Evolutionary conservation across 2,797 vertebrate genomes (phyloP).

Genomic region (Arrhamphus sclerolepis): DNA sequence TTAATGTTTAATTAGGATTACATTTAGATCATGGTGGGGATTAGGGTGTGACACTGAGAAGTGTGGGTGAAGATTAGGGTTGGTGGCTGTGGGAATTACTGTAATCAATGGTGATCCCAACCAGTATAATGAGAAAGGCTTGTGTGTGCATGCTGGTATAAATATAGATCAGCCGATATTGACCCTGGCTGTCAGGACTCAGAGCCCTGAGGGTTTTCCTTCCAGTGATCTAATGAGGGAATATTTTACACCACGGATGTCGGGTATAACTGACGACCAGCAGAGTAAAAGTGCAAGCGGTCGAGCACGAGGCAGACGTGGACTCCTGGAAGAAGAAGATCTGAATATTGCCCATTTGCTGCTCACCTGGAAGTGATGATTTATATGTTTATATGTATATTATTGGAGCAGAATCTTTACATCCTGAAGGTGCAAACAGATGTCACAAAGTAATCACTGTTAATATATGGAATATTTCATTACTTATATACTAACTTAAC

Average conservation of each 20-base stretch:
- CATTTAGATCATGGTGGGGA: constrained; percentile 28
- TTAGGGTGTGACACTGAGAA: constrained; percentile 17
- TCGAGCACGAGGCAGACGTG: background rate
- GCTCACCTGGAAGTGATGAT: background rate
- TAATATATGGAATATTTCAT: too few species aligned
- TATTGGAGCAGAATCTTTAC: background rate
- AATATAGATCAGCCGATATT: constrained; percentile 44
- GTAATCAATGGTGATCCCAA: constrained; percentile 21
- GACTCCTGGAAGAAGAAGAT: constrained; percentile 4
- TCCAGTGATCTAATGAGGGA: constrained; percentile 33
- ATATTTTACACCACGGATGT: constrained; percentile 40
- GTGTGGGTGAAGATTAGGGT: constrained; percentile 22
- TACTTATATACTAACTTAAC: too few species aligned
- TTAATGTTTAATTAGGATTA: constrained; percentile 37
- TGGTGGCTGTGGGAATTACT: constrained; percentile 29
- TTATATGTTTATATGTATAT: too few species aligned
- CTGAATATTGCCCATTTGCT: background rate
- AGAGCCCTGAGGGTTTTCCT: constrained; percentile 34
- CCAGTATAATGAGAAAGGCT: background rate
- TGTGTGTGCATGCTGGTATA: constrained; percentile 28
- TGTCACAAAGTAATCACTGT: constrained; percentile 8
- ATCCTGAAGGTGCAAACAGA: background rate
- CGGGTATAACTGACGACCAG: constrained; percentile 5
- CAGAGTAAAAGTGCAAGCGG: background rate
- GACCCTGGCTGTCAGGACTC: constrained; percentile 37